Evolutionary conservation across 2,113 vertebrate species (phyloP).

Genomic region (Sylvia atricapilla): DNA sequence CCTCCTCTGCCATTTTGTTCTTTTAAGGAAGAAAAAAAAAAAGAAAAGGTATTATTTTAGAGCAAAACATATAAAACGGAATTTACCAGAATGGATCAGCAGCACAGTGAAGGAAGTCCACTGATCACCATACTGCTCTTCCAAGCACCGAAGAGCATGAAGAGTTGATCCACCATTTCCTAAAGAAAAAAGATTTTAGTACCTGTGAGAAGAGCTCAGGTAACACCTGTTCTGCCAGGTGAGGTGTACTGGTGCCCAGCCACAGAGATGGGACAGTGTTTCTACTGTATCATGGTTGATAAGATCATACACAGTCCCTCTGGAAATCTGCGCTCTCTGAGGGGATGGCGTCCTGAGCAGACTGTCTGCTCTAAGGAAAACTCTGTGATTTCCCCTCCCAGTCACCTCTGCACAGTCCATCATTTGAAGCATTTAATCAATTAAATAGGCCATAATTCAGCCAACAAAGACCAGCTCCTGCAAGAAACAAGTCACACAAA

Average conservation of each 20-base stretch:
- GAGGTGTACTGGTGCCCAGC: background rate
- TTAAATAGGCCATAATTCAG: background rate
- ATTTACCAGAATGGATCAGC: constrained; percentile 92
- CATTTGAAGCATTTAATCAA: background rate
- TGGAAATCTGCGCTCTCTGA: background rate
- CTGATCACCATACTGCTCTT: constrained; percentile 77
- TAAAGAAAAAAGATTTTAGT: constrained; percentile 41
- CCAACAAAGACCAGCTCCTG: background rate
- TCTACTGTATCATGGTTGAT: rapidly evolving
- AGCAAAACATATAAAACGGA: background rate
- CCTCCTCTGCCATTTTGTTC: background rate
- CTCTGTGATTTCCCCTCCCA: background rate
- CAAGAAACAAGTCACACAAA: background rate
- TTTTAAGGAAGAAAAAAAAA: background rate
- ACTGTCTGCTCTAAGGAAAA: background rate
- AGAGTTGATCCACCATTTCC: constrained; percentile 96
- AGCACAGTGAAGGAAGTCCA: constrained; percentile 80
- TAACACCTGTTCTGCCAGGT: rapidly evolving
- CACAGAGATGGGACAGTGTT: background rate
- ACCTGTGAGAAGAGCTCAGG: background rate
- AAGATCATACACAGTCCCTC: background rate
- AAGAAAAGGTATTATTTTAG: background rate
- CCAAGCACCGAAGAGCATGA: constrained; percentile 76
- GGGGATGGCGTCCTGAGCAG: background rate
- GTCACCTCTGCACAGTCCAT: rapidly evolving